Evolutionary conservation across 2,113 vertebrate genomes (phyloP).

Genomic region (Trinectes maculatus): DNA sequence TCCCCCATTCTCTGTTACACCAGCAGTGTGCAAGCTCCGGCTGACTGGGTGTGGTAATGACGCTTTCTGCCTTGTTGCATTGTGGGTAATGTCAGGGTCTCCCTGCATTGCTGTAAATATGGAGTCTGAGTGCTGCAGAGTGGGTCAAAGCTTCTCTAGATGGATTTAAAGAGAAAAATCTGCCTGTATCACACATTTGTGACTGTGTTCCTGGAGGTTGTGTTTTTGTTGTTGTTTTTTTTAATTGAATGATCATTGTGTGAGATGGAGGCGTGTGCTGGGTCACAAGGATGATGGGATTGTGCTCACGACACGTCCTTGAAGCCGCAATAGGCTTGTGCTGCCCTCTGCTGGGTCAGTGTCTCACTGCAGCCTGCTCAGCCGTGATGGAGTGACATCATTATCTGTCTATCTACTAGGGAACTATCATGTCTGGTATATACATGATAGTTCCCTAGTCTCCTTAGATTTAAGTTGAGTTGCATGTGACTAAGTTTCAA

Average conservation of each 20-base stretch:
- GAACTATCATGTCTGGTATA: conserved; percentile 4
- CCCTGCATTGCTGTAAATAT: conserved; percentile 75
- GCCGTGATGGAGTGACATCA: conserved; percentile 48
- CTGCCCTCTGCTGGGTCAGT: conserved; percentile 75
- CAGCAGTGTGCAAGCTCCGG: conserved; percentile 50
- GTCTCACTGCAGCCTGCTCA: conserved; percentile 29
- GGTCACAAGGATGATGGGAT: conserved; percentile 33
- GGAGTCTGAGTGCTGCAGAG: conserved; percentile 47
- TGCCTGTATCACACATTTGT: not conserved
- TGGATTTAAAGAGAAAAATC: not conserved
- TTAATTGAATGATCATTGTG: conserved; percentile 17
- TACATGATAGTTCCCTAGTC: too few species aligned
- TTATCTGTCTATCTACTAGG: conserved; percentile 10
- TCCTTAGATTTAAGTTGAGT: conserved; percentile 18
- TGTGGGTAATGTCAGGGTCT: conserved; percentile 79
- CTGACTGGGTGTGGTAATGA: conserved; percentile 82
- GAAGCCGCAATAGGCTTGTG: conserved; percentile 31
- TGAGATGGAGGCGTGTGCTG: conserved; percentile 40
- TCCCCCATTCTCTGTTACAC: conserved; percentile 66
- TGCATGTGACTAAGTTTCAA: not conserved
- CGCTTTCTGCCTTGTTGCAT: conserved; percentile 67
- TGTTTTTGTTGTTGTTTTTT: conserved; percentile 6
- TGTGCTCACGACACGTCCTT: conserved; percentile 55
- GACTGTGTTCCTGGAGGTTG: conserved; percentile 9
- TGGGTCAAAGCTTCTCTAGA: not conserved